Percentiles rank a stretch among this genome's conserved stretches.
phyloP scores from a whole-genome alignment of 1,140 invertebrate genomes.

The Psilanteris sp. region DNA sequence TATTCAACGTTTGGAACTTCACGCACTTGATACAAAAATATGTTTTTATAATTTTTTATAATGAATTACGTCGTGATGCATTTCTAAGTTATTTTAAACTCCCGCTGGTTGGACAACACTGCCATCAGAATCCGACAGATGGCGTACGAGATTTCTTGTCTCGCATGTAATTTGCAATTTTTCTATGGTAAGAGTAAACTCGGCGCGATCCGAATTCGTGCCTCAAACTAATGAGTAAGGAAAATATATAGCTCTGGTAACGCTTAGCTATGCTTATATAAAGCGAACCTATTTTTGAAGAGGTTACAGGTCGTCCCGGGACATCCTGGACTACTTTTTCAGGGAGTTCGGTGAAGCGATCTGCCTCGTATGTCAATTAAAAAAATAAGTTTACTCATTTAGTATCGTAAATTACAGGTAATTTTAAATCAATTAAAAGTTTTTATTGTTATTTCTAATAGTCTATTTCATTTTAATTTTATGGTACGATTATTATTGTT shows the following conservation, averaged over 20 bases:
- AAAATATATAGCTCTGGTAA: conserved; percentile 91
- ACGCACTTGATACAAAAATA: no score
- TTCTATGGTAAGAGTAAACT: conserved; percentile 1
- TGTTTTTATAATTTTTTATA: no score
- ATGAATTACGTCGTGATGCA: no score
- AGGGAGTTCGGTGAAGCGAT: conserved; percentile 85
- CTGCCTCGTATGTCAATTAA: conserved; percentile 75
- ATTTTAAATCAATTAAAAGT: no score
- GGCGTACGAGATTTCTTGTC: conserved; percentile 33
- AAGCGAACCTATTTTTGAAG: conserved; percentile 86
- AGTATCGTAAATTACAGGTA: no score
- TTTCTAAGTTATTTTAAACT: background rate
- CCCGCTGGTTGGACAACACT: conserved; percentile 2
- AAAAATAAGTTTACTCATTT: no score
- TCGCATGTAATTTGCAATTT: conserved; percentile 8
- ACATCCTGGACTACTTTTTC: conserved; percentile 86
- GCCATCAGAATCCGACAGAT: conserved; percentile 48
- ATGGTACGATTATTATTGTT: no score
- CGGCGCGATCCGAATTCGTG: conserved; percentile 77
- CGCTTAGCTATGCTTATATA: conserved; percentile 84
- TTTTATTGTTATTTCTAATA: no score
- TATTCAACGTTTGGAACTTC: no score
- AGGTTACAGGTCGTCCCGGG: conserved; percentile 86
- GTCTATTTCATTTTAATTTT: no score
- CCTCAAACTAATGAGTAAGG: conserved; percentile 94